These are phyloP conservation scores for Pseudanteris insignis DNA, from an alignment of 2,888 invertebrate species.

Conservation along the genomic window DNA sequence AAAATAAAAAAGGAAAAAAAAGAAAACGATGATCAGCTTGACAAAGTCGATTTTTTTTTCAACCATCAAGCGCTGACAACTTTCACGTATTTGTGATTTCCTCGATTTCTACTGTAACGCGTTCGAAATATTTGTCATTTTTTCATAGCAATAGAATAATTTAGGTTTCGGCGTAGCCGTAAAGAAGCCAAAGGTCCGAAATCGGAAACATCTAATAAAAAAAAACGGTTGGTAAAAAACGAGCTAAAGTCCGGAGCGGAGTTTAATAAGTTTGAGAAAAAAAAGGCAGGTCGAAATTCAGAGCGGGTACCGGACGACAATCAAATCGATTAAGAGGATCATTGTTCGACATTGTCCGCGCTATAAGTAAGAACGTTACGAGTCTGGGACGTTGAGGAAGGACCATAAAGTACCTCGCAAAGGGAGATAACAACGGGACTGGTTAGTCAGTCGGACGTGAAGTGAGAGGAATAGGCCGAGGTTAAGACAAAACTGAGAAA, in stretches of 20 bases:
- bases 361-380: slow-evolving; percentile 54
- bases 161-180: slow-evolving; percentile 26
- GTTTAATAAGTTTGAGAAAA: slow-evolving; percentile 14
- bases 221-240: slow-evolving; percentile 1
- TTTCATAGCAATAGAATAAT: slow-evolving; percentile 20
- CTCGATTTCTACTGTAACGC: no score
- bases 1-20: no score
- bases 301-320: slow-evolving; percentile 45
- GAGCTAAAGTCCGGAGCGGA: slow-evolving; percentile 8
- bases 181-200: slow-evolving; percentile 29
- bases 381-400: slow-evolving; percentile 41
- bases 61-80: no score
- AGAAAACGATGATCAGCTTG: no score
- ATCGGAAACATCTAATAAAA: slow-evolving; percentile 23
- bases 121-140: slow-evolving; percentile 13
- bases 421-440: no score
- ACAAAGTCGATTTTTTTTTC: no score
- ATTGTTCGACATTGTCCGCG: slow-evolving; percentile 51
- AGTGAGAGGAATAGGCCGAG: neutral
- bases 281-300: slow-evolving; percentile 27
- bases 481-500: no score
- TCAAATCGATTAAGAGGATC: slow-evolving; percentile 57
- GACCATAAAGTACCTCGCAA: slow-evolving; percentile 46
- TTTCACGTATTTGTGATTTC: no score
- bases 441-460: no score